Conservation (phyloP, 1,140 invertebrate species). For the Heliconius himera region DNA sequence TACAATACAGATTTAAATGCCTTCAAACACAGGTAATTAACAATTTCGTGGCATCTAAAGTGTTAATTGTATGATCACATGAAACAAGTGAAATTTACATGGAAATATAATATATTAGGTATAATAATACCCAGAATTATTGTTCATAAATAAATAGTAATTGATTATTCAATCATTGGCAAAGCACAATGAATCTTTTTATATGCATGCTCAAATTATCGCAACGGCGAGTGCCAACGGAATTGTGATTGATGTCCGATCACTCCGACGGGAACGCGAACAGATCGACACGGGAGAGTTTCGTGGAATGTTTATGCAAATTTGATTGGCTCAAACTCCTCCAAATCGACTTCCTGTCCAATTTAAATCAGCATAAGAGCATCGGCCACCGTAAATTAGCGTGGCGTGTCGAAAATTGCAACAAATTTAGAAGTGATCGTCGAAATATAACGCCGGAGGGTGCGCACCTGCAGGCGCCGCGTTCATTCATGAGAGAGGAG, state of each 20-base stretch:
- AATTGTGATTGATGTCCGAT: conserved; percentile 64
- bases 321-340: conserved; percentile 55
- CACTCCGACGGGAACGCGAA: conserved; percentile 44
- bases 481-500: conserved; percentile 76
- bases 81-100: not conserved
- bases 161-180: conserved; percentile 75
- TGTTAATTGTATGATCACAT: not conserved
- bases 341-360: conserved; percentile 66
- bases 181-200: conserved; percentile 62
- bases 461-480: conserved; percentile 72
- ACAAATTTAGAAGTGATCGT: conserved; percentile 62
- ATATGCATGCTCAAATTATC: conserved; percentile 69
- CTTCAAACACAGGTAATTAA: no score
- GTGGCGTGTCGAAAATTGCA: conserved; percentile 71
- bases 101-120: not conserved
- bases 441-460: conserved; percentile 65
- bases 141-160: conserved; percentile 37
- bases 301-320: conserved; percentile 47
- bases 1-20: no score
- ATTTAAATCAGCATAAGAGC: conserved; percentile 56
- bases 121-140: conserved; percentile 6
- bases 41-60: not conserved
- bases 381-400: conserved; percentile 70
- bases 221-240: conserved; percentile 69
- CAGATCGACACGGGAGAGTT: conserved; percentile 47